phyloP scores from a whole-genome alignment of 1,140 invertebrate species.

The Mesaphorura yosii region DNA sequence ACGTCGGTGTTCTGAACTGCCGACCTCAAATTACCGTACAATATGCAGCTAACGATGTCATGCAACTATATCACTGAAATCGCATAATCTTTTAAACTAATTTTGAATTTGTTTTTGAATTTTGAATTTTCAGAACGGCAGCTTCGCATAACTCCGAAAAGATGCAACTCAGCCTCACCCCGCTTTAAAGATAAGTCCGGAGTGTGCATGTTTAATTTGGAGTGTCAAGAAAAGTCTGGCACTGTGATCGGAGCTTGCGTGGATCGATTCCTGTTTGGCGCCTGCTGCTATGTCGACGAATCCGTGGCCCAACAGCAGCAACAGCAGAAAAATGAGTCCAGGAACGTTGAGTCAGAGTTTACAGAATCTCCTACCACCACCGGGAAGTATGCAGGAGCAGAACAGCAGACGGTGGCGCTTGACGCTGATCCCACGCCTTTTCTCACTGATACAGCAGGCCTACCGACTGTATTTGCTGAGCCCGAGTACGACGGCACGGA shows the following conservation, averaged over 20 bases:
- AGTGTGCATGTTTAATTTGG: conserved; percentile 91
- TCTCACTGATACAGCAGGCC: too few relatives aligned
- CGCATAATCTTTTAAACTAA: background rate
- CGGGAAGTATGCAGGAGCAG: background rate
- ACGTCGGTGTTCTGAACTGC: background rate
- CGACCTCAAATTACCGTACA: background rate
- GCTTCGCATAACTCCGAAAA: conserved; percentile 25
- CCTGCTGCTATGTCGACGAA: conserved; percentile 52
- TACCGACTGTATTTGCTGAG: too few relatives aligned
- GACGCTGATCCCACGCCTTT: too few relatives aligned
- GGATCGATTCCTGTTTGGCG: conserved; percentile 81
- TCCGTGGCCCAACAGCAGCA: background rate
- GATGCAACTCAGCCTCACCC: conserved; percentile 17
- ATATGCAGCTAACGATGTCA: background rate
- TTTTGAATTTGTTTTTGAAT: background rate
- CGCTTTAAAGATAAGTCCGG: conserved; percentile 35
- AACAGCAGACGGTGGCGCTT: too few relatives aligned
- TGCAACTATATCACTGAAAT: background rate
- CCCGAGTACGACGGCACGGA: background rate
- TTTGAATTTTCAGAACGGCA: background rate
- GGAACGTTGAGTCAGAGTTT: too few relatives aligned
- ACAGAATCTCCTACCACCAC: background rate
- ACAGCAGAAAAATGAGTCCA: too few relatives aligned
- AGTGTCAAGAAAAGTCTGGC: conserved; percentile 66
- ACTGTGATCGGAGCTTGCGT: conserved; percentile 77